Conservation (phyloP, 2,797 vertebrate genomes). For the Prionace glauca region DNA sequence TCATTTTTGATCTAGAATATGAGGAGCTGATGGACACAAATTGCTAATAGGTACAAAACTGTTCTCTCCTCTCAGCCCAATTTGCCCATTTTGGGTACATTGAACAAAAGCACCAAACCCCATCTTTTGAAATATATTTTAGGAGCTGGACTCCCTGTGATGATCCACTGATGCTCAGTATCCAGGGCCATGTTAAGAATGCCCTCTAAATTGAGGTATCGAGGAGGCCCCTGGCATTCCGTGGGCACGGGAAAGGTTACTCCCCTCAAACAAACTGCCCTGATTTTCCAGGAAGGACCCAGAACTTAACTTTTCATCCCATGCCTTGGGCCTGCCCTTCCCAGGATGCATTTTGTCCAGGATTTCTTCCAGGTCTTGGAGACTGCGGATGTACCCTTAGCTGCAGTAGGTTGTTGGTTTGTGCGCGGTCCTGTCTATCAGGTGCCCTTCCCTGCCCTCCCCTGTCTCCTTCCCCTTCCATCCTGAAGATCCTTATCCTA, state of each 20-base stretch:
- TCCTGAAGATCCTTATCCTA: too few relatives aligned
- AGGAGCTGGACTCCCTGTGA: not conserved
- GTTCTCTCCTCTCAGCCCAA: not conserved
- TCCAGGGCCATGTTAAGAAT: not conserved
- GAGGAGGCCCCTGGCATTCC: not conserved
- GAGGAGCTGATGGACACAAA: not conserved
- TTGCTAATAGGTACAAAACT: not conserved
- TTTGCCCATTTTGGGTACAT: not conserved
- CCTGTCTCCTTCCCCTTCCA: too few relatives aligned
- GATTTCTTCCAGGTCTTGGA: too few relatives aligned
- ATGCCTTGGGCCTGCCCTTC: too few relatives aligned
- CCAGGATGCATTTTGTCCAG: too few relatives aligned
- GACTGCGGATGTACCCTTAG: too few relatives aligned
- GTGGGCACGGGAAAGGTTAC: not conserved
- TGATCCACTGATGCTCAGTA: not conserved
- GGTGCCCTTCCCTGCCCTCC: too few relatives aligned
- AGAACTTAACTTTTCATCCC: too few relatives aligned
- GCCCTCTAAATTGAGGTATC: not conserved
- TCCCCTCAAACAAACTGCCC: not conserved
- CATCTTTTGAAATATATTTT: not conserved
- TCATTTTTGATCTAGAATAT: not conserved
- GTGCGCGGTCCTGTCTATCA: too few relatives aligned
- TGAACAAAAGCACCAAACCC: not conserved
- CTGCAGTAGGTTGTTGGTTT: too few relatives aligned
- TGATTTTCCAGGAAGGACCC: too few relatives aligned